Percentiles rank a stretch among this genome's conserved stretches.
Conservation (phyloP, 2,888 invertebrate genomes). For the Platycheirus albimanus region DNA sequence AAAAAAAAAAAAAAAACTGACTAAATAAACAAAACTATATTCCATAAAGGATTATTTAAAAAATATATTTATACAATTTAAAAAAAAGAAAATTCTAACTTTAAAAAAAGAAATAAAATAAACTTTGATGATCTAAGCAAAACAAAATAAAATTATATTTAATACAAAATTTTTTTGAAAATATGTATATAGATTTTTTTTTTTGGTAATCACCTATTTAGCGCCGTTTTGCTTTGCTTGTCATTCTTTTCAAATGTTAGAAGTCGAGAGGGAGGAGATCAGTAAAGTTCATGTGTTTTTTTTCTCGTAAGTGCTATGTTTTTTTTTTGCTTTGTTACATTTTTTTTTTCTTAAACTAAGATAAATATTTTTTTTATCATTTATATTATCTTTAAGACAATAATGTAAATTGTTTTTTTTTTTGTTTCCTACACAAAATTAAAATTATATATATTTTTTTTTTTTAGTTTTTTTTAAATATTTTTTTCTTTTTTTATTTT, state of each 20-base stretch:
- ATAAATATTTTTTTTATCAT: conserved; percentile 68
- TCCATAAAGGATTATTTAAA: conserved; percentile 48
- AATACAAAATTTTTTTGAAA: conserved; percentile 51
- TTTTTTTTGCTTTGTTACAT: conserved; percentile 54
- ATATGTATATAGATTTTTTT: conserved; percentile 26
- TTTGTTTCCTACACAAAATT: conserved; percentile 70
- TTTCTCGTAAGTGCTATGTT: conserved; percentile 48
- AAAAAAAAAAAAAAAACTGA: conserved; percentile 15
- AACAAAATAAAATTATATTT: conserved; percentile 51
- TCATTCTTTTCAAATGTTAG: conserved; percentile 56
- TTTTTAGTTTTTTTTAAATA: conserved; percentile 20
- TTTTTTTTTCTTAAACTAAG: conserved; percentile 67
- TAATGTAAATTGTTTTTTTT: conserved; percentile 64
- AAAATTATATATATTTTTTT: conserved; percentile 53
- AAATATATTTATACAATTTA: conserved; percentile 4
- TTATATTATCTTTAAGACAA: conserved; percentile 63
- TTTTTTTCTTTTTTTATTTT: conserved; percentile 42
- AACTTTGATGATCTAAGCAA: conserved; percentile 61
- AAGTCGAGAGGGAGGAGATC: conserved; percentile 54
- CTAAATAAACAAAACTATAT: conserved; percentile 21
- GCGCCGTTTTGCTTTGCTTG: conserved; percentile 73
- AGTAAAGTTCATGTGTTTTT: conserved; percentile 63
- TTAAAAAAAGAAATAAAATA: conserved; percentile 16
- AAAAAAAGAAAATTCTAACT: conserved; percentile 25
- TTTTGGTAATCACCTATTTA: conserved; percentile 70